phyloP scores from a whole-genome alignment of 2,113 vertebrate genomes.

The Hemichromis elongatus region DNA sequence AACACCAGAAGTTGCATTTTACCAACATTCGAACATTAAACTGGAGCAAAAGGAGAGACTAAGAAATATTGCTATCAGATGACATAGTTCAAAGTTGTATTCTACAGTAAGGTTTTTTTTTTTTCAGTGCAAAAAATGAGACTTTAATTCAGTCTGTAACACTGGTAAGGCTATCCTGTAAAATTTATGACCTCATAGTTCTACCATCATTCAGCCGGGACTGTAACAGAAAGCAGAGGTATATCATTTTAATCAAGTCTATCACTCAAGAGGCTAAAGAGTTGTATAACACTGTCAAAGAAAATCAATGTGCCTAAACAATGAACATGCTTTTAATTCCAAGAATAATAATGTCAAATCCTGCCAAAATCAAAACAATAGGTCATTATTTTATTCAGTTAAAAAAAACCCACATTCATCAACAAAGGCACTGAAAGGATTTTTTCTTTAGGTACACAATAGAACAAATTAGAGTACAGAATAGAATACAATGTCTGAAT shows the following conservation, averaged over 20 bases:
- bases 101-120: not conserved
- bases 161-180: not conserved
- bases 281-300: not conserved
- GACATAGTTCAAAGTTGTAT: not conserved
- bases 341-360: not conserved
- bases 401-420: not conserved
- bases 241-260: conserved; percentile 1
- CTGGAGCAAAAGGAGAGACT: not conserved
- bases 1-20: not conserved
- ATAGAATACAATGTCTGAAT: not conserved
- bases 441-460: not conserved
- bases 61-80: not conserved
- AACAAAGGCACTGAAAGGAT: not conserved
- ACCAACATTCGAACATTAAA: not conserved
- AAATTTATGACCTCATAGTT: not conserved
- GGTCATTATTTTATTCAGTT: not conserved
- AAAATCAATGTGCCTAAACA: conserved; percentile 2
- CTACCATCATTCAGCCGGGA: not conserved
- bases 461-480: conserved; percentile 16
- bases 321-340: not conserved
- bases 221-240: not conserved
- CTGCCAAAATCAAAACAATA: conserved; percentile 5
- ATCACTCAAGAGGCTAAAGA: not conserved
- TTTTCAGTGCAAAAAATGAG: conserved; percentile 2
- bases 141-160: not conserved